Percentiles rank a stretch among this genome's conserved stretches.
Conservation (phyloP, 1,140 invertebrate species). For the Stenopsyche tienmushanensis region DNA sequence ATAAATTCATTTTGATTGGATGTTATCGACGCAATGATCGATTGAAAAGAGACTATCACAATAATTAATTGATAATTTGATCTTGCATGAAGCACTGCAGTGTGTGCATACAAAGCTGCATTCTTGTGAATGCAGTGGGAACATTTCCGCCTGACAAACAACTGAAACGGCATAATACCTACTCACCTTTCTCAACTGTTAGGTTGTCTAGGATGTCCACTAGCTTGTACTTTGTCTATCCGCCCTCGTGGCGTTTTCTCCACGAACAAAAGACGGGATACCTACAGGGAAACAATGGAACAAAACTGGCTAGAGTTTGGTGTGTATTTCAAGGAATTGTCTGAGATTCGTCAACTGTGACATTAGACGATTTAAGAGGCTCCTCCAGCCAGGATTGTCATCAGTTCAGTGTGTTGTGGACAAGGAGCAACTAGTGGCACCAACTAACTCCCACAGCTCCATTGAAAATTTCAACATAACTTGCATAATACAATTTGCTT, state of each 20-base stretch:
- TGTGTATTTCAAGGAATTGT: conserved; percentile 40
- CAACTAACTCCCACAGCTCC: no score
- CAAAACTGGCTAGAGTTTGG: conserved; percentile 20
- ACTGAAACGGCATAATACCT: background rate
- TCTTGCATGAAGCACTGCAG: no score
- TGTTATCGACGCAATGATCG: no score
- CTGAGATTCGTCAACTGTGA: conserved; percentile 34
- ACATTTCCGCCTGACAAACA: background rate
- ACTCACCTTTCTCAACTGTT: conserved; percentile 7
- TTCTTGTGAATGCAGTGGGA: no score
- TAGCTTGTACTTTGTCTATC: conserved; percentile 10
- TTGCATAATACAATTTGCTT: no score
- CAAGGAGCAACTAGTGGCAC: conserved; percentile 28
- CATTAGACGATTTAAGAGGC: conserved; percentile 32
- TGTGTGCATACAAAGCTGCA: no score
- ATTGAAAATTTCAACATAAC: no score
- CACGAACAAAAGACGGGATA: conserved; percentile 5
- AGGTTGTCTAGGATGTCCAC: conserved; percentile 3
- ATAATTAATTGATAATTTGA: no score
- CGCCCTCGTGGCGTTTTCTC: background rate
- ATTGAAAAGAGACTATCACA: no score
- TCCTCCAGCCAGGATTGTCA: background rate
- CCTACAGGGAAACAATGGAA: conserved; percentile 24
- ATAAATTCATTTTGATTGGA: no score
- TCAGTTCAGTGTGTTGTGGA: conserved; percentile 25